These are phyloP conservation scores for Clarias batrachus DNA, from an alignment of 2,113 vertebrate species.

Conservation along the genomic window DNA sequence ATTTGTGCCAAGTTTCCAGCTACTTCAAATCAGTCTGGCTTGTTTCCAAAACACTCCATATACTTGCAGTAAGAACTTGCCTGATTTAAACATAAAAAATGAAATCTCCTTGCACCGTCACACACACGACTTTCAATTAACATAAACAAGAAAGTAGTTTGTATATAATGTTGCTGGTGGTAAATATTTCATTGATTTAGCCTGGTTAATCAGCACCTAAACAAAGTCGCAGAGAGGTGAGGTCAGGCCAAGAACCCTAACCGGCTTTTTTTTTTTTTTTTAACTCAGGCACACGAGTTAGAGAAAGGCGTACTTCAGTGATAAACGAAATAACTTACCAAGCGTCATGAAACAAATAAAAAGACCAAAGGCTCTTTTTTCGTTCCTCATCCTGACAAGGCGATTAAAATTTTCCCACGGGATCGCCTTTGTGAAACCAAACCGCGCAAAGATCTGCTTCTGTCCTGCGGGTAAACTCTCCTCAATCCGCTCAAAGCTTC, in stretches of 20 bases:
- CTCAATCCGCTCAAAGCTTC: neutral
- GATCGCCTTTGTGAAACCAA: constrained; percentile 33
- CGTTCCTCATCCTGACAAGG: constrained; percentile 37
- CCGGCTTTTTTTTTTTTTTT: neutral
- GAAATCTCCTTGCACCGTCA: neutral
- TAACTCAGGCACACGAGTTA: neutral
- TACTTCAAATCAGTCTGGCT: neutral
- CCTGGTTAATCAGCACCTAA: neutral
- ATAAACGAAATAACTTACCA: constrained; percentile 1
- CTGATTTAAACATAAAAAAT: too few relatives aligned
- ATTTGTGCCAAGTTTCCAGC: neutral
- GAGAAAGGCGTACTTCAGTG: neutral
- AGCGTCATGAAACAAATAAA: constrained; percentile 4
- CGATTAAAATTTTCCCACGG: constrained; percentile 36
- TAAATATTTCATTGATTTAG: neutral
- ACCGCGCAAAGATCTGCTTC: neutral
- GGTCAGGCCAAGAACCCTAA: neutral
- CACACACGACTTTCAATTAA: neutral
- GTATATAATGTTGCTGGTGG: neutral
- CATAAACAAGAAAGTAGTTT: too few relatives aligned
- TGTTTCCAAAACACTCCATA: neutral
- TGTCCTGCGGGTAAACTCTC: neutral
- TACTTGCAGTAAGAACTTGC: neutral
- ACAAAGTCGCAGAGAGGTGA: neutral
- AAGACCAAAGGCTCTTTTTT: neutral